Evolutionary conservation across 1,140 invertebrate genomes (phyloP), one percentile per base, ranked within the genome.

Genomic region (Whitmania pigra): DNA sequence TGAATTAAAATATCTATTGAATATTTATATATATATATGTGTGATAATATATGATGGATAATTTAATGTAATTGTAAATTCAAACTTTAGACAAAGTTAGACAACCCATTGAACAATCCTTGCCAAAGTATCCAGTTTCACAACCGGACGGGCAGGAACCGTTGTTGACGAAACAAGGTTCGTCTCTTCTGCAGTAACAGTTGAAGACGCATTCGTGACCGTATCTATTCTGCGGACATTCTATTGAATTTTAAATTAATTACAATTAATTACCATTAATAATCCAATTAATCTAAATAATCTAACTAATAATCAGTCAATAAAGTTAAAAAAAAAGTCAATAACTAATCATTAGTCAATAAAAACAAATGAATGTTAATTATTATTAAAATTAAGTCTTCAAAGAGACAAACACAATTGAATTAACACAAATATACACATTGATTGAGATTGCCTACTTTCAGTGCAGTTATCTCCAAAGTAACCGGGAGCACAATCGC

Each of bases 381-480:
- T 57, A 25, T 57, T 57, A 57, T 25, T 2, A 9, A 57, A 2
- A 20, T 4, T 57, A 4, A 57, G 54, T 57, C 54, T 57, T 20
- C 9, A 57, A 57, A 57, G 20, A 9, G n/a, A n/a, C n/a, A n/a
- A n/a, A n/a, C n/a, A n/a, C n/a, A n/a, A n/a, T n/a, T n/a, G n/a
- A n/a, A n/a, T n/a, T n/a, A n/a, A n/a, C n/a, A n/a, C n/a, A n/a
- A n/a, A n/a, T n/a, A 57, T n/a, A 25, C 20, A 57, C 2, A n/a
- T 9, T n/a, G 54, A 20, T n/a, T 9, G 54, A n/a, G 25, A 57
- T 31, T 13, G 18, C 9, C 29, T 25, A 63, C 57, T 31, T 63
- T 63, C 57, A n/a, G 57, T 63, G 18, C 57, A 63, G 57, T 63
- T 63, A 22, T 22, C 57, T 63, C 57, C 57, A 31, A 63, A 63